Conservation (phyloP, 2,113 vertebrate genomes). For the Raphicerus campestris region DNA sequence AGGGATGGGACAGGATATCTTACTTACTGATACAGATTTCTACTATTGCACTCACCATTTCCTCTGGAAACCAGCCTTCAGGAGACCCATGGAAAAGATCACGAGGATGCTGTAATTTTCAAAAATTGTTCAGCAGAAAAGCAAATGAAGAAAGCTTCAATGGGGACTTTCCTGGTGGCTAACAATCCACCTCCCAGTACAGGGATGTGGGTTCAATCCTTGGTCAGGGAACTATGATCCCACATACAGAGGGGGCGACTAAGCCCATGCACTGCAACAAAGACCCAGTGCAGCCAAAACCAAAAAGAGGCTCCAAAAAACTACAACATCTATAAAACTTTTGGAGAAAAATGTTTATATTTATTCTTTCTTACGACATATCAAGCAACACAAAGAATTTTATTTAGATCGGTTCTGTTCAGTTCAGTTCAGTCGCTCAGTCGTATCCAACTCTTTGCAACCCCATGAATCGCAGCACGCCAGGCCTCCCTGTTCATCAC, state of each 20-base stretch:
- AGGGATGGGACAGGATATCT: neutral
- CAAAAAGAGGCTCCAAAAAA: neutral
- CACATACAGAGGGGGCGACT: neutral
- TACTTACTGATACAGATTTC: neutral
- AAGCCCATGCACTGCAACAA: neutral
- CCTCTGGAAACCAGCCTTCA: neutral
- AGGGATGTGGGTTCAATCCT: neutral
- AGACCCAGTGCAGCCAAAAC: neutral
- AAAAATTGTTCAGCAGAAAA: neutral
- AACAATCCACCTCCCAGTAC: neutral
- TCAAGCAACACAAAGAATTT: neutral
- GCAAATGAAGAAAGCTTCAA: neutral
- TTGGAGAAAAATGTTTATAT: neutral
- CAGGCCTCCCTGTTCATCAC: too few species aligned
- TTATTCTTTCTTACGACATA: neutral
- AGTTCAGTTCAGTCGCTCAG: too few species aligned
- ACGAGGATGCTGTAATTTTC: neutral
- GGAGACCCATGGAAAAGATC: neutral
- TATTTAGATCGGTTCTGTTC: too few species aligned
- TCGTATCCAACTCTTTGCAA: too few species aligned
- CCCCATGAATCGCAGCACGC: too few species aligned
- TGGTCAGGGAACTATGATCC: neutral
- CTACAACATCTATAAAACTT: neutral
- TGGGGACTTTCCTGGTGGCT: neutral
- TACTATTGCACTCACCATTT: neutral